Percentiles rank a stretch among this genome's conserved stretches.
Evolutionary conservation across 2,113 vertebrate species (phyloP).

Genomic region (Trematomus loennbergii): DNA sequence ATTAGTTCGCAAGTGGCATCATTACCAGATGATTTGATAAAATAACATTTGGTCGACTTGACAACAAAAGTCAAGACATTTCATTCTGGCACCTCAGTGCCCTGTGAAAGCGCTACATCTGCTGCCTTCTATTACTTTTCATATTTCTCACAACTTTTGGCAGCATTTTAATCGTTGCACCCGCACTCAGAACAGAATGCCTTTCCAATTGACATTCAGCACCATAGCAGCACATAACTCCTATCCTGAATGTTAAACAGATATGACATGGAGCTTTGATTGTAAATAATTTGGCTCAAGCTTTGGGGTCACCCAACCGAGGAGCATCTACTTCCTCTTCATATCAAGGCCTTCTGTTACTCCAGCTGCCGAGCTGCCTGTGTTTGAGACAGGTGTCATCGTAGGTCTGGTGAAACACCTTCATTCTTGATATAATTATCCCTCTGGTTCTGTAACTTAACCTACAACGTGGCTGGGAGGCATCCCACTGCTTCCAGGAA

Average conservation of each 20-base stretch:
- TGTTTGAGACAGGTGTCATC: conserved; percentile 77
- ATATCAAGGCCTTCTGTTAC: conserved; percentile 79
- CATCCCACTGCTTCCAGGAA: conserved; percentile 74
- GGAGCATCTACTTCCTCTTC: conserved; percentile 71
- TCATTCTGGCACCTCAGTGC: conserved; percentile 51
- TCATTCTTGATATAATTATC: conserved; percentile 69
- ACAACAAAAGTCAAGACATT: conserved; percentile 76
- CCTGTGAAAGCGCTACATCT: conserved; percentile 63
- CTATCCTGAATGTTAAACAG: conserved; percentile 81
- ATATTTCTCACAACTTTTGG: conserved; percentile 49
- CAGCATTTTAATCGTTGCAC: conserved; percentile 30
- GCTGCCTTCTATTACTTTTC: conserved; percentile 62
- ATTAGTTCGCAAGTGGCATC: conserved; percentile 22
- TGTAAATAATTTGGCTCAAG: conserved; percentile 86
- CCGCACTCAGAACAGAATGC: conserved; percentile 34
- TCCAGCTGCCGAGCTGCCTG: conserved; percentile 75
- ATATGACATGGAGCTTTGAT: conserved; percentile 78
- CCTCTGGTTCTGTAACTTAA: conserved; percentile 68
- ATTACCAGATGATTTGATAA: conserved; percentile 45
- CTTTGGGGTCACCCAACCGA: conserved; percentile 78
- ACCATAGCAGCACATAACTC: conserved; percentile 38
- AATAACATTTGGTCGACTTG: conserved; percentile 69
- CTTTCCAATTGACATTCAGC: conserved; percentile 76
- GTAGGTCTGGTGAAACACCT: conserved; percentile 60
- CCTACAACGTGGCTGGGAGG: conserved; percentile 56